Base-by-base conservation (phyloP, 2,113 vertebrate genomes). In the Xiphophorus couchianus region DNA sequence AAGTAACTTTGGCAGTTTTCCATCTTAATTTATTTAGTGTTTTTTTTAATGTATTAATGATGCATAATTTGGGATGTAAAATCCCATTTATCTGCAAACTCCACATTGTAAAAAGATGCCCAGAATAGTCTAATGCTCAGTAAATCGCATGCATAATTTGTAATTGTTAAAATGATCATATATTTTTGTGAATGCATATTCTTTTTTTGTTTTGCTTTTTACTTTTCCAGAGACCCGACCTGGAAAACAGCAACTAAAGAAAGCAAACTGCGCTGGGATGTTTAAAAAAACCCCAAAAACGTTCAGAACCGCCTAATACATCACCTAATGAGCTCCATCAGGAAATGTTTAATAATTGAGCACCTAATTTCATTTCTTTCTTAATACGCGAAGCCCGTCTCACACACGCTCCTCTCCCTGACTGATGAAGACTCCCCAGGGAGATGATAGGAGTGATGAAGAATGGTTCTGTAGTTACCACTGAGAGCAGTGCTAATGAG, bases 311-410 rank as follows among this genome's bases (percentile, higher is more conserved):
- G 10, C 6, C 29, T 64, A 58, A 29, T 88, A 0, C 22, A 77
- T 80, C 84, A 86, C 2, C 15, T 74, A 39, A 5, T 22, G 19
- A 64, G 75, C 17, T 64, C 75, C 33, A 77, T 83, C 75, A 72
- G 71, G 78, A 76, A 69, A 73, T 37, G 60, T 61, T 91, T 25
- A 90, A 93, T 92, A 79, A 92, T 93, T 89, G 37, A 93, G 28
- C 39, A 73, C n/a, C 54, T 63, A 7, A 77, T 90, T 85, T 85
- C 33, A 81, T 91, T 81, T 83, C 76, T 76, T 15, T 69, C 37
- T 70, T 71, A 84, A 73, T 91, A 7, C 48, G 22, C 7, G 42
- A 4, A 44, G 14, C 11, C 39, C 39, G 10, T 42, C 39, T 44
- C 42, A 44, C 42, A 17, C 14, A 5, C 14, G 48, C 51, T 54